phyloP scores from a whole-genome alignment of 2,113 vertebrate genomes.

The Morone chrysops region DNA sequence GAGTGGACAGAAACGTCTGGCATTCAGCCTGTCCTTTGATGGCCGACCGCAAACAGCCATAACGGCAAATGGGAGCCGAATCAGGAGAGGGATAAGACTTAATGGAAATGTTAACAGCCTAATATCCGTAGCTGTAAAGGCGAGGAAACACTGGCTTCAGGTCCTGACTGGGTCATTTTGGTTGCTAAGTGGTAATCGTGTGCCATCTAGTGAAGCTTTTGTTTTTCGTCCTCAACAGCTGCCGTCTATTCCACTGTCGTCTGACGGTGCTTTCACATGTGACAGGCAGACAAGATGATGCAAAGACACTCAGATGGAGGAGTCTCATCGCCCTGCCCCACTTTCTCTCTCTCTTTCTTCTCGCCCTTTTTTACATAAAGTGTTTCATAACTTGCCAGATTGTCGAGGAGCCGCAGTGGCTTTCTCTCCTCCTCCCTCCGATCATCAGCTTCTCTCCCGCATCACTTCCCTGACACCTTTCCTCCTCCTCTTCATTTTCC shows the following conservation, averaged over 20 bases:
- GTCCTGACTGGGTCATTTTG: constrained; percentile 12
- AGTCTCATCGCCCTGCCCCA: constrained; percentile 45
- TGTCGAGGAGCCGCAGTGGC: constrained; percentile 51
- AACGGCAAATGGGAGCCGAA: constrained; percentile 32
- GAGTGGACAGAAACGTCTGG: constrained; percentile 52
- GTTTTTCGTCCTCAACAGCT: background rate
- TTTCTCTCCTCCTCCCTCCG: background rate
- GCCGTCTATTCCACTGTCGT: background rate
- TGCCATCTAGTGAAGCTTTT: constrained; percentile 21
- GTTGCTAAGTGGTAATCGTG: background rate
- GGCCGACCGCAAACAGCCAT: constrained; percentile 39
- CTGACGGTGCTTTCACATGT: background rate
- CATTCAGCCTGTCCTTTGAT: constrained; percentile 62
- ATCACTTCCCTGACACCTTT: constrained; percentile 32
- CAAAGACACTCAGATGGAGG: constrained; percentile 14
- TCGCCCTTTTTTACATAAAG: constrained; percentile 67
- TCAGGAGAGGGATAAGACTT: constrained; percentile 19
- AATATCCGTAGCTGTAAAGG: constrained; percentile 26
- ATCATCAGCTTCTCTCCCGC: constrained; percentile 24
- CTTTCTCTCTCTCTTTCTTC: constrained; percentile 10
- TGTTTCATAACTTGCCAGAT: constrained; percentile 79
- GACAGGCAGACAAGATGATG: background rate
- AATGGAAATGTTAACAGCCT: constrained; percentile 46
- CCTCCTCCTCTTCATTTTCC: background rate
- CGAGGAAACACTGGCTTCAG: background rate